Evolutionary conservation across 2,113 vertebrate genomes (phyloP).

Genomic region (Cyanoramphus novaezelandiae): DNA sequence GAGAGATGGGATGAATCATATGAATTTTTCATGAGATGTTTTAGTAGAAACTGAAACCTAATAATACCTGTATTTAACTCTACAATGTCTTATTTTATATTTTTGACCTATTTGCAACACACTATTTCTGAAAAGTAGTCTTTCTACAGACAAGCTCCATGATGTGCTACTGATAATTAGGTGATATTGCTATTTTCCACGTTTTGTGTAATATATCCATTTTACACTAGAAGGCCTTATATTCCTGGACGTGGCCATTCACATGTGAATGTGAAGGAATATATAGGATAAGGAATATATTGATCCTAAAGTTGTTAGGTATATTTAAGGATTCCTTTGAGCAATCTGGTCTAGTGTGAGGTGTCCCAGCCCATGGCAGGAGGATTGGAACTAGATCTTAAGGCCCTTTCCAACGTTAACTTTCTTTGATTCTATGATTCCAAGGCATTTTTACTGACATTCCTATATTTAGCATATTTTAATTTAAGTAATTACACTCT

Average conservation of each 20-base stretch:
- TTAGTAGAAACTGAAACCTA: neutral
- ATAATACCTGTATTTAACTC: neutral
- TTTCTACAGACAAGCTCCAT: neutral
- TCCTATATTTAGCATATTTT: neutral
- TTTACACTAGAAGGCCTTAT: neutral
- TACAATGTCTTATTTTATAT: neutral
- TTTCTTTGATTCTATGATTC: neutral
- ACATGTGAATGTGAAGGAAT: neutral
- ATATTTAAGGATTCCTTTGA: neutral
- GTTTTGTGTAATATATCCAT: neutral
- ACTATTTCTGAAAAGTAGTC: neutral
- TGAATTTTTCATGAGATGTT: slow-evolving; percentile 2
- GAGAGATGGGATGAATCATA: neutral
- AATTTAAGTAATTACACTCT: neutral
- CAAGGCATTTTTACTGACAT: neutral
- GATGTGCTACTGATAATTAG: neutral
- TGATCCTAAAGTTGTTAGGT: fast-evolving
- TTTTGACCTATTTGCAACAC: neutral
- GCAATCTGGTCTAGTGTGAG: neutral
- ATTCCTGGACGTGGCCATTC: neutral
- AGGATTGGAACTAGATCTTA: neutral
- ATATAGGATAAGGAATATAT: neutral
- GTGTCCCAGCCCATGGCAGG: neutral
- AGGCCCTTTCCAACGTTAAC: neutral
- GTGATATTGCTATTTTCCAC: neutral